Evolutionary conservation across 2,888 invertebrate genomes (phyloP), one percentile per base, ranked within the genome.

Genomic region (Drosophila anomelani): DNA sequence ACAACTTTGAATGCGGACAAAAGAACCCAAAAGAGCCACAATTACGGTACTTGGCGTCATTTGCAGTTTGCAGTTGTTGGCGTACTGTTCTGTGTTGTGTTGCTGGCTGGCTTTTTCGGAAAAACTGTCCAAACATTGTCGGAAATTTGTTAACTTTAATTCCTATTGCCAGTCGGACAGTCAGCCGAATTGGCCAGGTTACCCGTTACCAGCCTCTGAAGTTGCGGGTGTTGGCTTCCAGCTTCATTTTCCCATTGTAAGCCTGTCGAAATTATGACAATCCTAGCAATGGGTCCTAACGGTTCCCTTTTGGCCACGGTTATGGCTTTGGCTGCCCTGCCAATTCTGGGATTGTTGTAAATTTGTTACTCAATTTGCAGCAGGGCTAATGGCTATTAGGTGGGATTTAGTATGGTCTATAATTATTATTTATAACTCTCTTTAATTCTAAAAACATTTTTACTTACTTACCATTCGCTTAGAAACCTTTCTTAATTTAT

Each of bases 101-200:
- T 76, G 58, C 57, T 73, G 46, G 20, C 70, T 57, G 60, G 58
- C 32, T 58, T 26, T 55, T 66, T 70, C 76, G 74, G 76, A 67
- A 77, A 79, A 89, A 85, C 69, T 85, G 88, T 81, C 78, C 86
- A 85, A 89, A 88, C 83, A 88, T 88, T 89, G 85, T 86, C 85
- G 85, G 85, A 89, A 86, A 86, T 86, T 86, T 85, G 85, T 85
- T 85, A 89, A 89, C 88, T 85, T 89, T 89, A 89, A 86, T 86
- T 86, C 79, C 80, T 78, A 76, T 73, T 85, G 90, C 80, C 78
- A 82, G 67, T 75, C 64, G 69, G 86, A 88, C 89, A 85, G 74
- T 26, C 46, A 46, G 36, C 53, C 54, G 57, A 55, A 61, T 23
- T 36, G 59, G 60, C 39, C 26, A 59, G 41, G 34, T 34, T 51